Percentiles rank a stretch among this genome's conserved stretches.
These are phyloP conservation scores for Amiota mariae DNA, from an alignment of 2,888 invertebrate species.

Conservation along the genomic window DNA sequence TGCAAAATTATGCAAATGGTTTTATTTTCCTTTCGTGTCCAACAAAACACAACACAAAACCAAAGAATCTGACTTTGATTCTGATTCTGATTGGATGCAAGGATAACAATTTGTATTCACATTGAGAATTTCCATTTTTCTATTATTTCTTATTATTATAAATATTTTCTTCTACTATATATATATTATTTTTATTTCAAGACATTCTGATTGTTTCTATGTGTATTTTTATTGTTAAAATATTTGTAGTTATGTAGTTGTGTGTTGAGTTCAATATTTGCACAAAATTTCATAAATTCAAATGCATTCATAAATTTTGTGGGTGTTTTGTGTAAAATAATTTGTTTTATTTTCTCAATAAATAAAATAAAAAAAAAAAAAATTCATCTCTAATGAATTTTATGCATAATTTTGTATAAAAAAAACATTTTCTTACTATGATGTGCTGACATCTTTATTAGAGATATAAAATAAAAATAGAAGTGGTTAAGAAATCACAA, in stretches of 20 bases:
- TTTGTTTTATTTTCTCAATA: neutral
- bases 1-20: constrained; percentile 59
- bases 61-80: neutral
- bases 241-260: neutral
- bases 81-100: constrained; percentile 27
- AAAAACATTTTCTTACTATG: neutral
- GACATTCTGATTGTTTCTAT: neutral
- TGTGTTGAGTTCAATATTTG: neutral
- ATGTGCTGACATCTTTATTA: no score
- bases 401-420: neutral
- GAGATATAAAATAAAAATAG: no score
- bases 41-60: neutral
- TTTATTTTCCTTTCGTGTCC: constrained; percentile 24
- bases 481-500: no score
- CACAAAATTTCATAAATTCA: neutral
- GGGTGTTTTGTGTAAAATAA: constrained; percentile 14
- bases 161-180: neutral
- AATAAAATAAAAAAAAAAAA: no score
- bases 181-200: neutral
- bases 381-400: constrained; percentile 19
- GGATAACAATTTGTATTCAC: constrained; percentile 20
- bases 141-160: neutral
- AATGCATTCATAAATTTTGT: constrained; percentile 17
- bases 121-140: neutral
- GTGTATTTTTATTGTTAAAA: neutral